Evolutionary conservation across 2,888 invertebrate species (phyloP).

Genomic region (Agrilus cyanescens): DNA sequence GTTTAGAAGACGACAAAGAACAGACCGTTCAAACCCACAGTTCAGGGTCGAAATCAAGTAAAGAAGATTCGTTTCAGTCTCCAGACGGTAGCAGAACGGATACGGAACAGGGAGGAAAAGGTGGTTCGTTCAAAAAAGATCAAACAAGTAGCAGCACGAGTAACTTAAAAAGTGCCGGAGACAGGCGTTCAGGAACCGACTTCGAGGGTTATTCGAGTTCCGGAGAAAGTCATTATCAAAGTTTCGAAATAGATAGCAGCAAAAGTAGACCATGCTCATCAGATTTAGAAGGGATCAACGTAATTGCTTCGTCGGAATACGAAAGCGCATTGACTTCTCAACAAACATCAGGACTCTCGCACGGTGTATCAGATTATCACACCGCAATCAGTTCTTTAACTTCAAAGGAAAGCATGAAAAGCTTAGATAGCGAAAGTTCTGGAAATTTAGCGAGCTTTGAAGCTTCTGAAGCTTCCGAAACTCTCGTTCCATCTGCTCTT

Average conservation of each 20-base stretch:
- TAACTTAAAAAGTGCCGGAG: conserved; percentile 45
- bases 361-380: conserved; percentile 71
- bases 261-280: conserved; percentile 74
- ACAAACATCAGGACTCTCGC: conserved; percentile 58
- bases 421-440: conserved; percentile 79
- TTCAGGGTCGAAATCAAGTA: conserved; percentile 37
- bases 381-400: conserved; percentile 81
- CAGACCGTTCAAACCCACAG: conserved; percentile 25
- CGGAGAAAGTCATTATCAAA: conserved; percentile 80
- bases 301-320: conserved; percentile 73
- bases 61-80: conserved; percentile 34
- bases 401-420: conserved; percentile 82
- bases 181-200: conserved; percentile 66
- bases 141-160: conserved; percentile 33
- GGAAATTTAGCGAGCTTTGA: conserved; percentile 82
- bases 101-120: conserved; percentile 31
- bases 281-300: conserved; percentile 70
- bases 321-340: conserved; percentile 75
- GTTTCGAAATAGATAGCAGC: conserved; percentile 66
- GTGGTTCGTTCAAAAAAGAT: conserved; percentile 25
- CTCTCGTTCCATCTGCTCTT: conserved; percentile 79
- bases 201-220: conserved; percentile 76
- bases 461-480: conserved; percentile 86
- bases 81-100: conserved; percentile 34
- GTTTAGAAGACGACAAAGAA: too few species aligned